Evolutionary conservation across 2,888 invertebrate species (phyloP).

Genomic region (Drosophila acutilabella): DNA sequence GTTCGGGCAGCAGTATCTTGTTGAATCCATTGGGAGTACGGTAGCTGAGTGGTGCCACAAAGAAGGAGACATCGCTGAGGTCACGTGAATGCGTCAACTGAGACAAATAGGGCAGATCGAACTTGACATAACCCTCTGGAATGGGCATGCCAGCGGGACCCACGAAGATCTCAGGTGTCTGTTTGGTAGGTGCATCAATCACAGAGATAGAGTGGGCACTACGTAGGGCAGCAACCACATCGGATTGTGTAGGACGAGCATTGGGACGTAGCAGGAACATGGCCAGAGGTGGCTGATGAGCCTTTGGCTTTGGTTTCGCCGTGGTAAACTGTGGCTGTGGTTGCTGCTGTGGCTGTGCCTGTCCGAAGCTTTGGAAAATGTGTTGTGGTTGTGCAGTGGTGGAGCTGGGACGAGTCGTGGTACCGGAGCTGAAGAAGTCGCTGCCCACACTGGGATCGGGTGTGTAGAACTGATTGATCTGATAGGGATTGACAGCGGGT

Average conservation of each 20-base stretch:
- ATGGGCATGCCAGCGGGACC: conserved; percentile 91
- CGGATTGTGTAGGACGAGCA: conserved; percentile 87
- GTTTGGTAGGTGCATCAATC: conserved; percentile 89
- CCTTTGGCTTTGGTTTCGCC: conserved; percentile 88
- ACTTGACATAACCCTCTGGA: conserved; percentile 91
- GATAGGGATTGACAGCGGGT: conserved; percentile 85
- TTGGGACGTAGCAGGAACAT: conserved; percentile 89
- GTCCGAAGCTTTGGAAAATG: conserved; percentile 77
- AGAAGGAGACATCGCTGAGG: conserved; percentile 91
- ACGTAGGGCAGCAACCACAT: conserved; percentile 90
- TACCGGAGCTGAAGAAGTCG: conserved; percentile 70
- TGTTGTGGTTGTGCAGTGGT: conserved; percentile 58
- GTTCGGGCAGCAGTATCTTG: conserved; percentile 93
- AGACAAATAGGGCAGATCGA: conserved; percentile 93
- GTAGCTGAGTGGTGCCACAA: conserved; percentile 94
- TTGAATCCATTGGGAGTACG: conserved; percentile 93
- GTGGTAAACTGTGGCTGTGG: conserved; percentile 81
- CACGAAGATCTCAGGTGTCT: conserved; percentile 91
- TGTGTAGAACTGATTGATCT: conserved; percentile 85
- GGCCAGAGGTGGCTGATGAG: conserved; percentile 94
- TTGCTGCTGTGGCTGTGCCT: conserved; percentile 85
- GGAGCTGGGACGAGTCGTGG: conserved; percentile 81
- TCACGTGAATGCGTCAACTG: conserved; percentile 86
- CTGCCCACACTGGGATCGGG: conserved; percentile 76
- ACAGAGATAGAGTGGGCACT: conserved; percentile 91